Evolutionary conservation across 2,888 invertebrate genomes (phyloP), one percentile per base, ranked within the genome.

Genomic region (Ectobius pallidus): DNA sequence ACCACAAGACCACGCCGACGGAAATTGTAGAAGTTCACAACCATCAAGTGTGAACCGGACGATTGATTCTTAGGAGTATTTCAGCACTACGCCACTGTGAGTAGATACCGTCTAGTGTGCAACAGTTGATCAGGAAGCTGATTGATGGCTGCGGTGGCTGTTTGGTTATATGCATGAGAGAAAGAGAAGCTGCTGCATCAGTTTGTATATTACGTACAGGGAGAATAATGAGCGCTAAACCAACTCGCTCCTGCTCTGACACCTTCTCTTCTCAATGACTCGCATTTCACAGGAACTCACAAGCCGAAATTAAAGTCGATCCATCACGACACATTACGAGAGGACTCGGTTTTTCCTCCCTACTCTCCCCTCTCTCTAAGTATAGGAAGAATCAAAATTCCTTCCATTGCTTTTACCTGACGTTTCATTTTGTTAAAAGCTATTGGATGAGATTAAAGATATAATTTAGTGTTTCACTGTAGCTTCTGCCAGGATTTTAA

Each of bases 261-360:
- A 52, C 52, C 58, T 30, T 58, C 70, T 44, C 32, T 20, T 61
- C 70, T 70, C 70, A 61, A 70, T 62, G 61, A 61, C 70, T 65
- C 65, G n/a, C 46, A 27, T 58, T 58, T 58, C 58, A 58, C 58
- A 58, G 16, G 32, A 68, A 49, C 68, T 52, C 39, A 39, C 65
- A 22, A 44, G 39, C 30, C 52, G 25, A 71, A 71, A 71, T 71
- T 71, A 71, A 71, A 71, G 27, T 65, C 71, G 39, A 71, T 71
- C 71, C 63, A 71, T 71, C 71, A 63, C 71, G 52, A 49, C 39
- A 34, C 63, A 70, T 70, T 70, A 70, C 70, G 70, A 44, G n/a
- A n/a, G 70, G 30, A 58, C 27, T 58, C 27, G n/a, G 58, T 58
- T 32, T 30, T 58, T 58, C 58, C 22, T 58, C n/a, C n/a, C n/a